Percentiles rank a stretch among this genome's conserved stretches.
Conservation (phyloP, 2,797 vertebrate species). For the Parauchenoglanis ngamensis region DNA sequence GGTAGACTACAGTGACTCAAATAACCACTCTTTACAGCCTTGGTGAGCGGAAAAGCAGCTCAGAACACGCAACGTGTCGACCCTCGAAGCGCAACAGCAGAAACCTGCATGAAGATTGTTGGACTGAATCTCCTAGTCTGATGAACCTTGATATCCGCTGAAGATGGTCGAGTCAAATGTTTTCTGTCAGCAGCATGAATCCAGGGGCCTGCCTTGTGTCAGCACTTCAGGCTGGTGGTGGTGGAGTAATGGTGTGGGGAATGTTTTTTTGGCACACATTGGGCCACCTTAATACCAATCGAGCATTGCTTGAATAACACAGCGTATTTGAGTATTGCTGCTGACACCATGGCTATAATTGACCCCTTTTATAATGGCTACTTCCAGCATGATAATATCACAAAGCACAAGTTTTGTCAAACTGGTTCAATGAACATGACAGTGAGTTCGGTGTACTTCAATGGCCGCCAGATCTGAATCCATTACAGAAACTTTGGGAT, state of each 20-base stretch:
- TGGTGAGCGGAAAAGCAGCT: not conserved
- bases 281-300: not conserved
- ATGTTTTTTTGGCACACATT: not conserved
- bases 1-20: not conserved
- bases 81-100: not conserved
- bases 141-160: not conserved
- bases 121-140: not conserved
- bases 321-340: not conserved
- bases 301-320: no score
- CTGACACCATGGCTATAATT: not conserved
- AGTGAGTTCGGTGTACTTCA: not conserved
- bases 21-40: not conserved
- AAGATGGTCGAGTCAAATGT: not conserved
- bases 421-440: not conserved
- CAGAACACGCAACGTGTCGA: not conserved
- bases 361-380: no score
- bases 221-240: not conserved
- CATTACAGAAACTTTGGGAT: not conserved
- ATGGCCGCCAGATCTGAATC: not conserved
- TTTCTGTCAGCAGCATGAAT: not conserved
- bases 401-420: not conserved
- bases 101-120: not conserved
- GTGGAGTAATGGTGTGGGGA: not conserved
- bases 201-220: not conserved
- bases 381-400: no score